These are phyloP conservation scores for Agapostemon virescens DNA, from an alignment of 2,888 invertebrate genomes.

Conservation along the genomic window DNA sequence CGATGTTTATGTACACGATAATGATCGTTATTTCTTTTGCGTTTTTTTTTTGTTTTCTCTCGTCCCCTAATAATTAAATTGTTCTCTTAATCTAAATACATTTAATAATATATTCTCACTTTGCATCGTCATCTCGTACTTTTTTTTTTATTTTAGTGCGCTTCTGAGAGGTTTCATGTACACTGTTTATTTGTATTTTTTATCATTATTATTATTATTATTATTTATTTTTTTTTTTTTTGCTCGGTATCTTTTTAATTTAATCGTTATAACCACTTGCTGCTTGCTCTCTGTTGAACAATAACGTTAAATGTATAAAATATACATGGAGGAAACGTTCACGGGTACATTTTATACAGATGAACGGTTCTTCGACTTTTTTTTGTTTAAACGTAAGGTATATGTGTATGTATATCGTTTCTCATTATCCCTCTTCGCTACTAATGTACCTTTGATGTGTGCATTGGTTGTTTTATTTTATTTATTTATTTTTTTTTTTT, in stretches of 20 bases:
- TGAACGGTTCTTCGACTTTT: conserved; percentile 18
- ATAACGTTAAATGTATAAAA: conserved; percentile 53
- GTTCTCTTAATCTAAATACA: conserved; percentile 62
- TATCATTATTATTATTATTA: conserved; percentile 17
- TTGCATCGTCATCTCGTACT: conserved; percentile 56
- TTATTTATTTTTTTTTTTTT: neutral
- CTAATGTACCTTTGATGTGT: conserved; percentile 53
- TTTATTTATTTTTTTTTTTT: neutral
- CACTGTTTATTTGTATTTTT: conserved; percentile 45
- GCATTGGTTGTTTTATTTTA: conserved; percentile 40
- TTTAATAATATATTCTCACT: conserved; percentile 64
- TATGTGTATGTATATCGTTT: conserved; percentile 11
- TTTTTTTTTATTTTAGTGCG: conserved; percentile 52
- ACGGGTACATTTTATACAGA: conserved; percentile 57
- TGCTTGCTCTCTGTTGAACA: conserved; percentile 28
- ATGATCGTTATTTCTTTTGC: conserved; percentile 55
- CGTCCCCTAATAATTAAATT: conserved; percentile 62
- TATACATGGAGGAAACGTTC: conserved; percentile 42
- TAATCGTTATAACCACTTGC: conserved; percentile 44
- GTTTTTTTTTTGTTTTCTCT: conserved; percentile 32
- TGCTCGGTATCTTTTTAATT: conserved; percentile 12
- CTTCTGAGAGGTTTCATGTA: conserved; percentile 57
- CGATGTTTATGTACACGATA: conserved; percentile 69
- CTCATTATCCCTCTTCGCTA: conserved; percentile 19
- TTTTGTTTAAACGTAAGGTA: conserved; percentile 26